phyloP scores from a whole-genome alignment of 2,888 invertebrate genomes.

The Microplitis deprimator region DNA sequence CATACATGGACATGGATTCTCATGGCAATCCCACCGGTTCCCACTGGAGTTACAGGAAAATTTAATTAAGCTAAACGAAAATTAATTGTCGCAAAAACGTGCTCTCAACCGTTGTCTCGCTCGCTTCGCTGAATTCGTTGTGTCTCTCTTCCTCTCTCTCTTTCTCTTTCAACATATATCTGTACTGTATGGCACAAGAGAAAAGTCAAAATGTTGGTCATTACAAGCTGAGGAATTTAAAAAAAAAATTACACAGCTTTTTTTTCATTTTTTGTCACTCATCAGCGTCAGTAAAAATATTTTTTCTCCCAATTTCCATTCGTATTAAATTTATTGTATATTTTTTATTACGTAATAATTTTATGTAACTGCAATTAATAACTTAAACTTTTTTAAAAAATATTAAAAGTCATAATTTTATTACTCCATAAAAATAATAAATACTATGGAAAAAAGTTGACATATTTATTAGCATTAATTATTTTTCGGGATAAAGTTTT shows the following conservation, averaged over 20 bases:
- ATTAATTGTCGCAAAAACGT: slow-evolving; percentile 55
- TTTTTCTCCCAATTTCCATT: too few relatives aligned
- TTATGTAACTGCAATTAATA: too few relatives aligned
- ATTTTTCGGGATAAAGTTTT: neutral
- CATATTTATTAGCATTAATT: neutral
- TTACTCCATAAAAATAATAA: neutral
- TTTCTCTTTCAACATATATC: neutral
- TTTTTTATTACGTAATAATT: too few relatives aligned
- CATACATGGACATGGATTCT: slow-evolving; percentile 26
- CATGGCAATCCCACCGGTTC: slow-evolving; percentile 35
- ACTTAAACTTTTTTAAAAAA: too few relatives aligned
- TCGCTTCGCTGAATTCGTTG: neutral
- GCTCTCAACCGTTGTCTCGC: slow-evolving; percentile 24
- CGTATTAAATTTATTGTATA: too few relatives aligned
- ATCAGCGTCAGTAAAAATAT: too few relatives aligned
- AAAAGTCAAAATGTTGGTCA: too few relatives aligned
- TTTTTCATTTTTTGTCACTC: too few relatives aligned
- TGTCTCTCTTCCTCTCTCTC: neutral
- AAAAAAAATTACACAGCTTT: too few relatives aligned
- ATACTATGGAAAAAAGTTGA: neutral
- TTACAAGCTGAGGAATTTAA: too few relatives aligned
- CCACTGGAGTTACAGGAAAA: slow-evolving; percentile 43
- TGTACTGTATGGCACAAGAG: neutral
- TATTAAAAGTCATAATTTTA: neutral
- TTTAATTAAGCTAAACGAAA: slow-evolving; percentile 58